phyloP scores from a whole-genome alignment of 2,113 vertebrate species.

The Telmatochromis brachygnathus region DNA sequence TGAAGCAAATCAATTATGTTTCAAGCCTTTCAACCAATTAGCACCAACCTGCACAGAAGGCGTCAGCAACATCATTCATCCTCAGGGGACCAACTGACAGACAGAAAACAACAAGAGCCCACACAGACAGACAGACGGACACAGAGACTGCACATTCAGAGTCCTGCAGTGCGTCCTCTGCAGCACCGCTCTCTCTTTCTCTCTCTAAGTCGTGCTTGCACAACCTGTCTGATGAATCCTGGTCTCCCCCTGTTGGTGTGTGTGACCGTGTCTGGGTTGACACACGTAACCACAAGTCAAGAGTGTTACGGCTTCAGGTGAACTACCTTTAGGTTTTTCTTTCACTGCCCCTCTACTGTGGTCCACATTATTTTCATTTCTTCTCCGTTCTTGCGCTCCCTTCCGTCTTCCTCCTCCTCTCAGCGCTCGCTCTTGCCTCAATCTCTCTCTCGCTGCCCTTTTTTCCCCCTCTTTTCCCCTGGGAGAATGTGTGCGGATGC shows the following conservation, averaged over 20 bases:
- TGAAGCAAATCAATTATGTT: background rate
- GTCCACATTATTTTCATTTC: background rate
- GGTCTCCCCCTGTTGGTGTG: background rate
- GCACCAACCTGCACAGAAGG: slow-evolving; percentile 8
- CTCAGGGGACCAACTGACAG: background rate
- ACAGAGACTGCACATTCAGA: background rate
- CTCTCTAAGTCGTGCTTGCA: background rate
- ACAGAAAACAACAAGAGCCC: background rate
- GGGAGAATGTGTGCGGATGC: background rate
- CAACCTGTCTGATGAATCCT: background rate
- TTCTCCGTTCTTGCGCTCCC: background rate
- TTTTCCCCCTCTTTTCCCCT: background rate
- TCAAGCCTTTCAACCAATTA: background rate
- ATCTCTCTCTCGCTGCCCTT: background rate
- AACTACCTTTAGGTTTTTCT: background rate
- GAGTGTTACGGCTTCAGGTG: background rate
- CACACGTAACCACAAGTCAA: background rate
- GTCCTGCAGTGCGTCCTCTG: background rate
- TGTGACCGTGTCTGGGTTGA: background rate
- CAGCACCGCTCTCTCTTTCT: background rate
- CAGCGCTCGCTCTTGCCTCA: background rate
- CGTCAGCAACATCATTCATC: slow-evolving; percentile 2
- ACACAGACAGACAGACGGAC: background rate
- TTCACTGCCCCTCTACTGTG: background rate
- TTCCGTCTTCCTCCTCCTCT: background rate